phyloP scores from a whole-genome alignment of 2,888 invertebrate species.

The Ichneumoninae sp. region DNA sequence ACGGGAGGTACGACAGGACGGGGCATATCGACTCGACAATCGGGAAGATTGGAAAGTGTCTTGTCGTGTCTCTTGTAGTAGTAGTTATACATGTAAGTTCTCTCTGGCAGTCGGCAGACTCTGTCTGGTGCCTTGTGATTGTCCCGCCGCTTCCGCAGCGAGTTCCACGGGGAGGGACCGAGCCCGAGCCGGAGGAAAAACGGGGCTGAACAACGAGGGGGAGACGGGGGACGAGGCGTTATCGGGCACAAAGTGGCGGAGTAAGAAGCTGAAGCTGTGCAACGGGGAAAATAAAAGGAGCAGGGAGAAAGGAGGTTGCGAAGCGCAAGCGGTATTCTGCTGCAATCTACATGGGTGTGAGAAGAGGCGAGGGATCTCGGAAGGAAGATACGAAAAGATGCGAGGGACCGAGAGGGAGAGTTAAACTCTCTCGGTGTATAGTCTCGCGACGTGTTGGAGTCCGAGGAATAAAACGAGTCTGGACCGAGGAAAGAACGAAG shows the following conservation, averaged over 20 bases:
- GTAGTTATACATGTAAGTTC: conserved; percentile 27
- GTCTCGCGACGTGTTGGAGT: conserved; percentile 13
- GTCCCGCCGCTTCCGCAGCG: neutral
- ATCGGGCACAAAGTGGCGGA: conserved; percentile 23
- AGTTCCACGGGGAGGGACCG: neutral
- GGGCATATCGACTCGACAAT: conserved; percentile 56
- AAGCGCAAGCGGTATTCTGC: neutral
- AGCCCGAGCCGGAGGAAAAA: neutral
- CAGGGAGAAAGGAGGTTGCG: conserved; percentile 11
- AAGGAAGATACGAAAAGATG: neutral
- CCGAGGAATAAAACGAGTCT: conserved; percentile 25
- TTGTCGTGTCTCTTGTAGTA: conserved; percentile 56
- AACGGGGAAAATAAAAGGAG: neutral
- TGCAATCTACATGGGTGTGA: conserved; percentile 18
- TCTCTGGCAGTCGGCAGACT: conserved; percentile 7
- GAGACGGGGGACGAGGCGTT: conserved; percentile 1
- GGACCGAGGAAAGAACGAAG: neutral
- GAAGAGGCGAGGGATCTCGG: conserved; percentile 9
- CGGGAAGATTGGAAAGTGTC: conserved; percentile 61
- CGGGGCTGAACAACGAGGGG: neutral
- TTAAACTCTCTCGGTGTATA: neutral
- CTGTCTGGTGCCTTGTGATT: conserved; percentile 13
- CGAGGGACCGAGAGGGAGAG: conserved; percentile 1
- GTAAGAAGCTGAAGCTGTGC: conserved; percentile 1
- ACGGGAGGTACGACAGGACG: conserved; percentile 19